Evolutionary conservation across 1,140 invertebrate genomes (phyloP), one percentile per base, ranked within the genome.

Genomic region (Micrasema minimum): DNA sequence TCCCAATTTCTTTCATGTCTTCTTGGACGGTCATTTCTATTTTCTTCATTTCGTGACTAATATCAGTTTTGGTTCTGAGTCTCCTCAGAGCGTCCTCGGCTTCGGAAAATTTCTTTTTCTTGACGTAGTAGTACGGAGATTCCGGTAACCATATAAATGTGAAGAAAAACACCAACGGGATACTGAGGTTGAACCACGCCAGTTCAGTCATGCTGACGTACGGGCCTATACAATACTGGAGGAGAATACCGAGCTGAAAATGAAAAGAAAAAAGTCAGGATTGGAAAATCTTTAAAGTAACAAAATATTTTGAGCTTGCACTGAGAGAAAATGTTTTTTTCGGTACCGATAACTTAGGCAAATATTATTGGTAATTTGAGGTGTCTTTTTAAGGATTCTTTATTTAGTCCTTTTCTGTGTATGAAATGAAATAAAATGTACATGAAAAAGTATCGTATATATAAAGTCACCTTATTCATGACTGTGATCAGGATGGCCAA

Each of bases 401-500:
- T n/a, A n/a, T n/a, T n/a, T n/a, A n/a, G n/a, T n/a, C n/a, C n/a
- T n/a, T n/a, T n/a, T n/a, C n/a, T n/a, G n/a, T n/a, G n/a, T n/a
- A n/a, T n/a, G n/a, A n/a, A n/a, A n/a, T n/a, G n/a, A n/a, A n/a
- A n/a, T n/a, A n/a, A n/a, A n/a, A n/a, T n/a, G n/a, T n/a, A n/a
- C n/a, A n/a, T n/a, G n/a, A n/a, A n/a, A n/a, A n/a, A n/a, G n/a
- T n/a, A n/a, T n/a, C n/a, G n/a, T n/a, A n/a, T n/a, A n/a, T n/a
- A n/a, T n/a, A 10, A 16, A 31, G 11, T 81, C 71, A 85, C 83
- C 84, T 85, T 85, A 76, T 83, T 84, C 82, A 85, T 83, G 71
- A 92, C 83, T 31, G 91, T 90, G 69, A 90, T 89, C 43, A 90
- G 82, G 7, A 90, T 89, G 6, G 90, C 90, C 23, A 92, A 81